Evolutionary conservation across 2,888 invertebrate genomes (phyloP), one percentile per base, ranked within the genome.

Genomic region (Phyllotreta striolata): DNA sequence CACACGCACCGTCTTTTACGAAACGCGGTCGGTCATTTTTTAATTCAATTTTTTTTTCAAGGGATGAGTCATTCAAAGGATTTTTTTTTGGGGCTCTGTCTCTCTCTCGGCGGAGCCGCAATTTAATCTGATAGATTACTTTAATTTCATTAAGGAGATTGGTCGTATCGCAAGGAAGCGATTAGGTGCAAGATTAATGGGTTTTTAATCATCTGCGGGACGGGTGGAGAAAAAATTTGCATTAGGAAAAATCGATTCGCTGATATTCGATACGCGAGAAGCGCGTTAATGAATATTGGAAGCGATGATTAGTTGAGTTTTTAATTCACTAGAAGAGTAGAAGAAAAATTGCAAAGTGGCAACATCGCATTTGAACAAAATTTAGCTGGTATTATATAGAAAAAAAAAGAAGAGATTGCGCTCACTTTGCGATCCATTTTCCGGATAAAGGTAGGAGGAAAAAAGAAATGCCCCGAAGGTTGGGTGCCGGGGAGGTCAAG

Each of bases 101-200:
- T 24, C 24, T 24, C 2, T 24, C 24, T 24, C 24, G 54, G 24
- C 24, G 2, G 24, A 4, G 24, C 24, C 24, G 24, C 24, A 24
- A 24, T 71, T 71, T 70, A 70, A 69, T 68, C 69, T 73, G 72
- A 72, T 74, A 69, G 73, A 75, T 76, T 71, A 73, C 68, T 70
- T 75, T 73, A 75, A 75, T 76, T 75, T 74, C 73, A 74, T 75
- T 75, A 76, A 73, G 73, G 69, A 72, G 72, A 76, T 76, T 73
- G 69, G 70, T 70, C 70, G 41, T 55, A 65, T 52, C 35, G 40
- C 47, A 40, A 10, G 46, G 37, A 55, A 55, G 49, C 51, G 51
- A 51, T 60, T 63, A 43, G 41, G 35, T 65, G 67, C 47, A 74
- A 74, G 75, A 75, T 75, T 75, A 74, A 75, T 73, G 75, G 72